Base-by-base conservation (phyloP, 2,888 invertebrate species). In the Parapristionchus giblindavisi region DNA sequence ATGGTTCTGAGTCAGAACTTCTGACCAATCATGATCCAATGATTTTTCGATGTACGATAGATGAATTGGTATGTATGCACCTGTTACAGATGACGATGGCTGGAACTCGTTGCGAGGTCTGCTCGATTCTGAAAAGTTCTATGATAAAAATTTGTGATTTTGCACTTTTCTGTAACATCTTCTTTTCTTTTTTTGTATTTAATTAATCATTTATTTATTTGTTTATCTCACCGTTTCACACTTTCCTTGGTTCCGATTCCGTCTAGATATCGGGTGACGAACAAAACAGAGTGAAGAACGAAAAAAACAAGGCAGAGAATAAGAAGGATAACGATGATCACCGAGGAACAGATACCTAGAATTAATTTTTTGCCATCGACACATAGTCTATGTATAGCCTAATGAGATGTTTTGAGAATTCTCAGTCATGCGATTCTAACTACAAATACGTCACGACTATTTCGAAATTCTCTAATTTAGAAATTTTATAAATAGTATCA, bases 41-140 rank as follows among this genome's bases (percentile, higher is more conserved):
- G n/a, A n/a, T n/a, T n/a, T n/a, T n/a, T n/a, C n/a, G n/a, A n/a
- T n/a, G n/a, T n/a, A n/a, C n/a, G n/a, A n/a, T n/a, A n/a, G n/a
- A n/a, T n/a, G n/a, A n/a, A n/a, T n/a, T n/a, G n/a, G n/a, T n/a
- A n/a, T n/a, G n/a, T n/a, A n/a, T n/a, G n/a, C n/a, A 78, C 38
- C 79, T 71, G 72, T 84, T 84, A 76, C 84, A 84, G 76, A 84
- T 81, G 14, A 84, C 75, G 11, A 84, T 71, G 2, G 80, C 75
- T 0, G 84, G 84, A 40, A 83, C 76, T 29, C 73, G 52, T 27
- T 68, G 68, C 21, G 32, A 48, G 0, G 51, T 27, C 34, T 32
- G 52, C 0, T 32, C 24, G 1, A 66, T 29, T 5, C 66, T 66
- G 48, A 17, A 65, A 60, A n/a, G 14, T 6, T 60, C 14, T 21